Evolutionary conservation across 2,113 vertebrate genomes (phyloP), one percentile per base, ranked within the genome.

Genomic region (Mastomys natalensis): DNA sequence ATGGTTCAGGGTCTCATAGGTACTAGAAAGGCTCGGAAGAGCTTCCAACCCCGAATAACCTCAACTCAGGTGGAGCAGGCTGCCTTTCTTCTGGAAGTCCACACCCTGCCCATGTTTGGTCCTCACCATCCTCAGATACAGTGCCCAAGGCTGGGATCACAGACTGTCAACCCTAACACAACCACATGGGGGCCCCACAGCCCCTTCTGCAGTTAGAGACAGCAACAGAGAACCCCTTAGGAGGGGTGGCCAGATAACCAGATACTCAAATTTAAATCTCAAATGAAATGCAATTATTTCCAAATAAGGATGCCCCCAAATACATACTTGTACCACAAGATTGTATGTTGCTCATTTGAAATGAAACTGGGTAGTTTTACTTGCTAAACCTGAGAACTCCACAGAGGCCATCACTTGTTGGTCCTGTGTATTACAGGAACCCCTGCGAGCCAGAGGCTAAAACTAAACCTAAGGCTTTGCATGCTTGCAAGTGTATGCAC

Each of bases 351-450:
- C 48, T 86, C 40, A n/a, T 76, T 81, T 85, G 8, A 93, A 81
- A 88, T 74, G 88, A 91, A 64, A 58, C 11, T n/a, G 43, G 16
- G 6, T 10, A 72, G 74, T 96, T 96, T 92, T 73, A 62, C 84
- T 96, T 94, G 76, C 81, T 94, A 88, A 87, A 80, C 89, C 70
- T 45, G 60, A 58, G 48, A 78, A 66, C n/a, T 68, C 9, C 40
- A 60, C 26, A n/a, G 4, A 53, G 3, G 43, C 51, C 70, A 81
- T 66, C 81, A 48, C 53, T 72, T 64, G 13, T 13, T 8, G 60
- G 45, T 72, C 74, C 48, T 53, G 43, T 40, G 31, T 3, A 64
- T 22, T 48, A 64, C 29, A 90, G 60, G 85, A 64, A 77, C 26
- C 64, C 17, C 53, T n/a, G 55, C 73, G 40, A 78, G 40, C 64